Evolutionary conservation across 2,113 vertebrate species (phyloP).

Genomic region (Callopanchax toddi): DNA sequence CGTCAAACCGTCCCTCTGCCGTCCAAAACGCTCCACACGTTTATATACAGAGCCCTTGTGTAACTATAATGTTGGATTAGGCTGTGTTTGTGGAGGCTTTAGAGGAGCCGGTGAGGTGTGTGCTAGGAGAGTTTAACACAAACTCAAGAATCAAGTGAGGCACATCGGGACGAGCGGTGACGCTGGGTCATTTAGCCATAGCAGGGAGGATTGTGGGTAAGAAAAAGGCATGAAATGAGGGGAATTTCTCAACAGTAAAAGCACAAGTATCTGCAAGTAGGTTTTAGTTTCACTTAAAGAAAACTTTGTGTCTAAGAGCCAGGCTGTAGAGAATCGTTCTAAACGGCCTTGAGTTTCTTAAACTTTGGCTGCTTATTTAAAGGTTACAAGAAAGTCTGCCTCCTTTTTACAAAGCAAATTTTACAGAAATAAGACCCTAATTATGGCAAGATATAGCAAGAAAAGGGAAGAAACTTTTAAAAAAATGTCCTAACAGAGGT

Average conservation of each 20-base stretch:
- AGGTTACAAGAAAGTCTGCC: not conserved
- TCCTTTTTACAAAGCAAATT: not conserved
- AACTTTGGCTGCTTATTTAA: too few relatives aligned
- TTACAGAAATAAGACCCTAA: not conserved
- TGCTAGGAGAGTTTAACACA: conserved; percentile 48
- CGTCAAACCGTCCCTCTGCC: conserved; percentile 28
- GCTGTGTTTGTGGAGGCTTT: conserved; percentile 50
- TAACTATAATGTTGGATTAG: conserved; percentile 49
- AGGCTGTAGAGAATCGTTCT: too few relatives aligned
- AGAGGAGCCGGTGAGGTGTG: conserved; percentile 55
- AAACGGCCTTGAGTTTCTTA: too few relatives aligned
- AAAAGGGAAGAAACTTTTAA: not conserved
- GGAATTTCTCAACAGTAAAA: conserved; percentile 50
- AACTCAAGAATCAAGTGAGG: conserved; percentile 50
- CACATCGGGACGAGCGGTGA: conserved; percentile 54
- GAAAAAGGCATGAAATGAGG: conserved; percentile 70
- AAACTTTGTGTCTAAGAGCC: not conserved
- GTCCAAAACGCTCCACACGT: conserved; percentile 37
- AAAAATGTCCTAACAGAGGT: not conserved
- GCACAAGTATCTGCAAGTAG: not conserved
- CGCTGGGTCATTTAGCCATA: conserved; percentile 51
- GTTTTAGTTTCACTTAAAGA: not conserved
- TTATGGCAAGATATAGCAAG: not conserved
- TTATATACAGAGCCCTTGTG: conserved; percentile 26
- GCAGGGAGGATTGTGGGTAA: conserved; percentile 62